phyloP scores from a whole-genome alignment of 1,140 invertebrate species.

The Calycopis cecrops region DNA sequence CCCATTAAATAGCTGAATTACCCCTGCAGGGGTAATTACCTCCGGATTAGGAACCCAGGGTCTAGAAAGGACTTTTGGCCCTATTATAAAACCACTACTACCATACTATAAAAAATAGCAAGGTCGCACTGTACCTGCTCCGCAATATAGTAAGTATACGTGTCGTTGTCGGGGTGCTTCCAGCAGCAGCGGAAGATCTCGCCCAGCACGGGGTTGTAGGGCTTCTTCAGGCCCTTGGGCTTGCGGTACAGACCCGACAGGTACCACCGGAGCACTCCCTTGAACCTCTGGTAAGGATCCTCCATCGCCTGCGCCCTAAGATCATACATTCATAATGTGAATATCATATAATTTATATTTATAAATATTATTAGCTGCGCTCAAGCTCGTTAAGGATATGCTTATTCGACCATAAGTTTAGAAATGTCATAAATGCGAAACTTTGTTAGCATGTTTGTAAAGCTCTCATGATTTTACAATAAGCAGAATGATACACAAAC shows the following conservation, averaged over 20 bases:
- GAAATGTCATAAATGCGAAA: too few relatives aligned
- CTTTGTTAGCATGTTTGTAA: too few relatives aligned
- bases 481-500: too few relatives aligned
- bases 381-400: too few relatives aligned
- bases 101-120: not conserved
- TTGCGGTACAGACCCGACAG: conserved; percentile 92
- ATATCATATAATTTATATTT: conserved; percentile 3
- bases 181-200: conserved; percentile 95
- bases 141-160: conserved; percentile 93
- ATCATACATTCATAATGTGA: conserved; percentile 16
- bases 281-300: conserved; percentile 94
- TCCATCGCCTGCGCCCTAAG: conserved; percentile 88
- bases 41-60: too few relatives aligned
- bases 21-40: too few relatives aligned
- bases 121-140: conserved; percentile 83
- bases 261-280: conserved; percentile 92
- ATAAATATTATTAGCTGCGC: too few relatives aligned
- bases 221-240: conserved; percentile 95
- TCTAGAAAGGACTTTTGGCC: too few relatives aligned
- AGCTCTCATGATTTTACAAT: too few relatives aligned
- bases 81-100: too few relatives aligned
- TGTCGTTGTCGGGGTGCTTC: conserved; percentile 85
- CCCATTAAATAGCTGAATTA: too few relatives aligned
- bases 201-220: conserved; percentile 95
- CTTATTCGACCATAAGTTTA: too few relatives aligned